phyloP scores from a whole-genome alignment of 2,888 invertebrate species.

The Cyclophora punctaria region DNA sequence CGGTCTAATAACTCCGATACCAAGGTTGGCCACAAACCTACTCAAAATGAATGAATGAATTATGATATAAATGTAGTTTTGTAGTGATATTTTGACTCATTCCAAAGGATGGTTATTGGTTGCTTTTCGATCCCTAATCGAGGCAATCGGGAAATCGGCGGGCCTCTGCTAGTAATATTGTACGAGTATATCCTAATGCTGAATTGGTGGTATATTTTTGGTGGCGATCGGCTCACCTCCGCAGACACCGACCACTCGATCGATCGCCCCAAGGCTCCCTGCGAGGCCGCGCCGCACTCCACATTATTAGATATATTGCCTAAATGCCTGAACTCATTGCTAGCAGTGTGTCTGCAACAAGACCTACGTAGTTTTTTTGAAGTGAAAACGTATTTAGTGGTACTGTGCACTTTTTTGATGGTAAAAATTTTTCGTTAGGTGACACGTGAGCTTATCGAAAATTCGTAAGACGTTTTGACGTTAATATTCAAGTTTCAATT shows the following conservation, averaged over 20 bases:
- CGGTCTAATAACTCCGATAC: no score
- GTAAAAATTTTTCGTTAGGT: no score
- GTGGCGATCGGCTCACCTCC: constrained; percentile 19
- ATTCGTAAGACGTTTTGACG: no score
- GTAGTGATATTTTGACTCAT: background rate
- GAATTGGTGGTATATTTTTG: background rate
- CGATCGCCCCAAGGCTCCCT: constrained; percentile 43
- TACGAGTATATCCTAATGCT: no score
- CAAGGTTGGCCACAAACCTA: no score
- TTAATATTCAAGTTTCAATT: no score
- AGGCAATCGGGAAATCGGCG: background rate
- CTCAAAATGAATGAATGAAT: background rate
- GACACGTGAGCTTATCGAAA: no score
- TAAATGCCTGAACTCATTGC: constrained; percentile 7
- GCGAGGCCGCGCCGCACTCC: constrained; percentile 26
- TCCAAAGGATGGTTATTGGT: background rate
- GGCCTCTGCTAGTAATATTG: constrained; percentile 5
- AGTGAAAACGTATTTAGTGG: no score
- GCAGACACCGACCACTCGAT: constrained; percentile 28
- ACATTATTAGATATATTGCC: constrained; percentile 21
- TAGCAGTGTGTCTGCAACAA: no score
- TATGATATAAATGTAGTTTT: background rate
- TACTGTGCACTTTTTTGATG: no score
- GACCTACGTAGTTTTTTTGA: no score
- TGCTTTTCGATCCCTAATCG: no score